phyloP scores from a whole-genome alignment of 35 echinoderm and acorn worm genomes.

The Holothuria glaberrima region DNA sequence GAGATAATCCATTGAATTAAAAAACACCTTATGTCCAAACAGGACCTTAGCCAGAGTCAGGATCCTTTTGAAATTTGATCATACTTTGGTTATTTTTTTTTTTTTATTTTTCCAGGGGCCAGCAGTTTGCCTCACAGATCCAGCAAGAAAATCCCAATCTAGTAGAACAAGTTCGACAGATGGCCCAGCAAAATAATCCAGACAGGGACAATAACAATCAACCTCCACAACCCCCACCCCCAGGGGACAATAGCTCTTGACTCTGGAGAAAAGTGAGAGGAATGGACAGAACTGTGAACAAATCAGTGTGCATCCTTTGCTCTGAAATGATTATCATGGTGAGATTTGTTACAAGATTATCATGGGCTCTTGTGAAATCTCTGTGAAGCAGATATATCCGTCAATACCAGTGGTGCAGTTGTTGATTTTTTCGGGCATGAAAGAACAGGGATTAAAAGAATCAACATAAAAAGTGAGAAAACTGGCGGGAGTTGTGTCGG shows the following conservation, averaged over 20 bases:
- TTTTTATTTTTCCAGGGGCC: conserved; percentile 31
- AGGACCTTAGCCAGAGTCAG: no score
- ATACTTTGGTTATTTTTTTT: no score
- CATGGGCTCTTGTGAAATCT: neutral
- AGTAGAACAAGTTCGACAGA: conserved; percentile 62
- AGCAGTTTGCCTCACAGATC: conserved; percentile 67
- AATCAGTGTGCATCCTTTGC: neutral
- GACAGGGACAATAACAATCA: conserved; percentile 25
- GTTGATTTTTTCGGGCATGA: no score
- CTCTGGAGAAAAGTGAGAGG: neutral
- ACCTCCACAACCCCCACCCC: conserved; percentile 24
- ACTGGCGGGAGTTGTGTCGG: no score
- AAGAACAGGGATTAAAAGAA: no score
- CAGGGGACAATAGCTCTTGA: neutral
- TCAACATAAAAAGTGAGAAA: no score
- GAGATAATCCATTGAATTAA: no score
- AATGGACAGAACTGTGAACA: neutral
- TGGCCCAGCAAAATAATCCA: conserved; percentile 14
- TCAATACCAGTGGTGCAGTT: no score
- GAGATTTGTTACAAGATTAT: neutral
- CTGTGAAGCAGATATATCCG: neutral
- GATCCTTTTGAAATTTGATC: no score
- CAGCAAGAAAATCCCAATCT: conserved; percentile 66
- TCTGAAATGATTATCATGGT: neutral
- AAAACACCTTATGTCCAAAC: no score